Base-by-base conservation (phyloP, 2,888 invertebrate species). In the Chironomus riparius region DNA sequence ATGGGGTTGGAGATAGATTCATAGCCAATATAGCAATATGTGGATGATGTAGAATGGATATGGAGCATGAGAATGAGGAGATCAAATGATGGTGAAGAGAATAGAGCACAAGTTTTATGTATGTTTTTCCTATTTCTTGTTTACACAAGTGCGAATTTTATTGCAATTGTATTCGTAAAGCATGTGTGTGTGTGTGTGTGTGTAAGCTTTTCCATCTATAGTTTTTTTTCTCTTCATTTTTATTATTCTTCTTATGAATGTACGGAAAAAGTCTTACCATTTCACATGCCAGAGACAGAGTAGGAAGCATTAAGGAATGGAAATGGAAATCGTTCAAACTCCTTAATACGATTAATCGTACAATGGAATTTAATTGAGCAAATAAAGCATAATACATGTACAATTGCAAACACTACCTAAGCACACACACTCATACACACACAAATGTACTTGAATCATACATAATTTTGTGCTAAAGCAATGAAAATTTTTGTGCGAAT, bases 61-160 rank as follows among this genome's bases (percentile, higher is more conserved):
- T 56, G 56, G 56, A 56, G 56, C 15, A 56, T 56, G 56, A 21
- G 65, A 65, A 24, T 24, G 65, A 65, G 24, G 10, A 65, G 65
- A 65, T 65, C 65, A 65, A 65, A 65, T 21, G 21, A 24, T 21
- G 18, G 13, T 65, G 3, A 24, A 65, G 70, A 47, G 71, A 24
- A 56, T 18, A 15, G 18, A 56, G 56, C 6, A 56, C 15, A 56
- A 56, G 62, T 28, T 72, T 72, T 72, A 72, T 72, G 62, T 72
- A 72, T 72, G 72, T 38, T 72, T 62, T 62, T 62, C 62, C 62
- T 72, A 61, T 62, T 62, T 50, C 56, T 62, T 72, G 72, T 72
- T 72, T 72, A 72, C 72, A 72, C 72, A 72, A 72, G 72, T 72
- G 72, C 72, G 72, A 72, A 72, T 61, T 72, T 72, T 72, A 72